Percentiles rank a stretch among this genome's conserved stretches.
phyloP scores from a whole-genome alignment of 2,797 vertebrate genomes.

The Thalassophryne amazonica region DNA sequence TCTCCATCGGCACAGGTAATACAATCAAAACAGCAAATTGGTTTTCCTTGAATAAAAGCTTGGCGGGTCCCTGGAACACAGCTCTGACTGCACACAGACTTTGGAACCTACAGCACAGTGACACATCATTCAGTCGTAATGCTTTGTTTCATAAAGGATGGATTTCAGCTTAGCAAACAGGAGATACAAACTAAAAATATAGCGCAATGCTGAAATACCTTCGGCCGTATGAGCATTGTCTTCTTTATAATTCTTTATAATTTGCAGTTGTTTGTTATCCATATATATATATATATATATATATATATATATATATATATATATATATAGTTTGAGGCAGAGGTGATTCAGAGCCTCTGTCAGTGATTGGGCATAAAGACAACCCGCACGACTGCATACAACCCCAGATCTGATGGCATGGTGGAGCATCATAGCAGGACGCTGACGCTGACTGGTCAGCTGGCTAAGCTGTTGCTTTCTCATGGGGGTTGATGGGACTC shows the following conservation, averaged over 20 bases:
- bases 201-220: background rate
- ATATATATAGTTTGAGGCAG: background rate
- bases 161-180: background rate
- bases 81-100: constrained; percentile 78
- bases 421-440: background rate
- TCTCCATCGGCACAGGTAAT: constrained; percentile 75
- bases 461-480: background rate
- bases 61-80: constrained; percentile 72
- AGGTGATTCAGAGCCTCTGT: background rate
- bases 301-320: no score
- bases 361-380: background rate
- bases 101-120: constrained; percentile 64
- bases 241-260: no score
- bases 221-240: no score
- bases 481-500: background rate
- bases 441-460: background rate
- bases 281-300: no score
- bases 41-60: constrained; percentile 75
- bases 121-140: background rate
- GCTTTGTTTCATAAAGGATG: no score
- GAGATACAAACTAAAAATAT: background rate
- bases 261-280: no score
- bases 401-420: constrained; percentile 1
- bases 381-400: background rate
- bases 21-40: constrained; percentile 80